Base-by-base conservation (phyloP, 2,888 invertebrate genomes). In the Dione juno region DNA sequence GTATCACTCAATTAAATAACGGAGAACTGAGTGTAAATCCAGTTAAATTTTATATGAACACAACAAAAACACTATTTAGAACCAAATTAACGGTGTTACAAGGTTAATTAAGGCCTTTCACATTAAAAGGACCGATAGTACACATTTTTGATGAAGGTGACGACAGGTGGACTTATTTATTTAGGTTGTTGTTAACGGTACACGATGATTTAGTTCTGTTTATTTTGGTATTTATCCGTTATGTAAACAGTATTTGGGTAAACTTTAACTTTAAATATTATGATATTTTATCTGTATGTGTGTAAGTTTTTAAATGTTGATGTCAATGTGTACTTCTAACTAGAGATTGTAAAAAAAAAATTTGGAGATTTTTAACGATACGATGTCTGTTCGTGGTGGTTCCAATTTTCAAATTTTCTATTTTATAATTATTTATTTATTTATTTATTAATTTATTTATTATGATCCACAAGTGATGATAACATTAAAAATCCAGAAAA, bases 81-180 rank as follows among this genome's bases (percentile, higher is more conserved):
- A 16, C 16, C 7, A 50, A 28, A 64, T 64, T 37, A 40, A 64
- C 35, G 50, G 19, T 16, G 10, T 37, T 11, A 48, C 28, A n/a
- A 16, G 9, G 10, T 63, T 13, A 48, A 48, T 64, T 61, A 61
- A 57, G 16, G 19, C 16, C 7, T 28, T 43, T 5, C 8, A 63
- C 35, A 37, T 64, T 37, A 37, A 28, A 61, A 61, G 37, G 48
- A 50, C 40, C 37, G 50, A 64, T 50, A 64, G 28, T 35, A 50
- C 10, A 19, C 37, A 50, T 19, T 50, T 64, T 37, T 67, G 67
- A 67, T 28, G 41, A 35, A 61, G 67, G 67, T 61, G 35, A 28
- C 52, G 57, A 58, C 67, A 67, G 67, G 61, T 61, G 52, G 35
- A 53, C 21, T 61, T 67, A 61, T 67, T 67, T 67, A 67, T 14